Evolutionary conservation across 2,888 invertebrate species (phyloP).

Genomic region (Tetanocera ferruginea): DNA sequence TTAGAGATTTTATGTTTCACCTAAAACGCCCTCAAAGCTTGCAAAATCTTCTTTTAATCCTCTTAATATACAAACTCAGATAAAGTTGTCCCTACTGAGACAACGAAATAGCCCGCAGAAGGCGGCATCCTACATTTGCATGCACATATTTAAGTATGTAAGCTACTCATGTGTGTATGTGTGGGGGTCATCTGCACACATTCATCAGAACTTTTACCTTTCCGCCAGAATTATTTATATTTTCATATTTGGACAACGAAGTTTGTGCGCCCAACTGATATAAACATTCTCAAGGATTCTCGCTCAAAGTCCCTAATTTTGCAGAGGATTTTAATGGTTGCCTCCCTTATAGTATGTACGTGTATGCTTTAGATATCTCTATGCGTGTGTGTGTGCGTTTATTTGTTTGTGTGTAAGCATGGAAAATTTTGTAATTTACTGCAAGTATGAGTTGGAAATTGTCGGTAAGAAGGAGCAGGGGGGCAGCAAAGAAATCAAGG

Average conservation of each 20-base stretch:
- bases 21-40: no score
- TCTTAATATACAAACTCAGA: constrained; percentile 3
- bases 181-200: constrained; percentile 58
- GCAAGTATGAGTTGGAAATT: no score
- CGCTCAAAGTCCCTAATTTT: constrained; percentile 49
- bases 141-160: neutral
- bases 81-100: neutral
- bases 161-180: neutral
- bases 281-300: constrained; percentile 62
- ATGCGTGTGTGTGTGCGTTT: constrained; percentile 33
- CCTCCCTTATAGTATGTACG: constrained; percentile 35
- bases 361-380: constrained; percentile 24
- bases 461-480: neutral
- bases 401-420: neutral
- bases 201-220: constrained; percentile 63
- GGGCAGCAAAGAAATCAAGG: neutral
- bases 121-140: neutral
- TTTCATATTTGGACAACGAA: constrained; percentile 59
- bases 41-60: no score
- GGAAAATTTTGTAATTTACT: neutral
- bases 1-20: no score
- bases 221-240: constrained; percentile 62
- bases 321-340: constrained; percentile 25
- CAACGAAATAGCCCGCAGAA: neutral
- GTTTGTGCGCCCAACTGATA: neutral